Evolutionary conservation across 1,140 invertebrate species (phyloP).

Genomic region (Drosophila sturtevanti): DNA sequence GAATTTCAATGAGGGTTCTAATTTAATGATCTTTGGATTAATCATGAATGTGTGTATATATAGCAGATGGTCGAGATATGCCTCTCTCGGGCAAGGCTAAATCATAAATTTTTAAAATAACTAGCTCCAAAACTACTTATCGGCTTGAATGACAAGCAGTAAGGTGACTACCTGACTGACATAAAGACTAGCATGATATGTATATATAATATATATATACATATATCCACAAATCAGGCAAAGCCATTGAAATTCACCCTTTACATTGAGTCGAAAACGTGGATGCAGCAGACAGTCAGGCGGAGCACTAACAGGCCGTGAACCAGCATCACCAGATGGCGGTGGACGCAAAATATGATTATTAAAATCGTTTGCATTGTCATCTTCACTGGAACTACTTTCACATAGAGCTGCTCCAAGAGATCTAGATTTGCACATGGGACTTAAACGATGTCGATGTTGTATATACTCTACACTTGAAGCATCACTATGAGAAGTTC

Average conservation of each 20-base stretch:
- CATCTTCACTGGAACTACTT: conserved; percentile 63
- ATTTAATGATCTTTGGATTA: neutral
- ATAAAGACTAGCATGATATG: neutral
- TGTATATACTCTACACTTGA: conserved; percentile 50
- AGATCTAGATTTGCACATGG: conserved; percentile 65
- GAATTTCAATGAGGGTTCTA: conserved; percentile 1
- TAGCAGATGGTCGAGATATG: neutral
- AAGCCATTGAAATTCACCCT: conserved; percentile 55
- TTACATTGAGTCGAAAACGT: conserved; percentile 64
- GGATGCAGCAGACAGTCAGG: conserved; percentile 56
- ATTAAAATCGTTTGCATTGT: conserved; percentile 32
- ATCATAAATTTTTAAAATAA: conserved; percentile 54
- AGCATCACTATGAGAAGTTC: conserved; percentile 54
- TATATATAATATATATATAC: too few relatives aligned
- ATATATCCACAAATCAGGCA: conserved; percentile 1
- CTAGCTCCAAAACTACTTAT: conserved; percentile 33
- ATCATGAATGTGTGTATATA: conserved; percentile 10
- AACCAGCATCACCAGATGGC: neutral
- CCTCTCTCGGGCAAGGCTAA: neutral
- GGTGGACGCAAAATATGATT: conserved; percentile 1
- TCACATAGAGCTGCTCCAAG: conserved; percentile 39
- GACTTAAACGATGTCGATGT: conserved; percentile 41
- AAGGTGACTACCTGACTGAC: neutral
- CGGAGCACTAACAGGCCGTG: conserved; percentile 68
- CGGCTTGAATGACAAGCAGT: too few relatives aligned